Base-by-base conservation (phyloP, 2,888 invertebrate genomes). In the Colletes collaris region DNA sequence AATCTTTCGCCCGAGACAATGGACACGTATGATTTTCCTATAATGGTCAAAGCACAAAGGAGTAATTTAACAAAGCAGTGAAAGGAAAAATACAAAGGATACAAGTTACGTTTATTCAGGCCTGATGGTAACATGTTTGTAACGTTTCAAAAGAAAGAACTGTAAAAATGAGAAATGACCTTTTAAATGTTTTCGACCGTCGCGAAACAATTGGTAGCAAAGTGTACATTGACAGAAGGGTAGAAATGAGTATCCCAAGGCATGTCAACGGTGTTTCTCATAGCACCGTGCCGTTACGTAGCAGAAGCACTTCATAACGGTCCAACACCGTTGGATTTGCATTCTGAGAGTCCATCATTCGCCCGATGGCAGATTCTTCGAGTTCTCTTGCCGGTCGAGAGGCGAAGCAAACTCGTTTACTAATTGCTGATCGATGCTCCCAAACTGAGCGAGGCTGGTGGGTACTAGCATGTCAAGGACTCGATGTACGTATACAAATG, bases 351-450 rank as follows among this genome's bases (percentile, higher is more conserved):
- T 60, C 62, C 75, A 55, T 75, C 74, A 37, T 60, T 19, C 56
- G 69, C 46, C 46, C 64, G 73, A 79, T 63, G 67, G 60, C 66
- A 59, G 73, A 71, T 82, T 83, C 71, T 68, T 76, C 60, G 77
- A 77, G 81, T 77, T 79, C 78, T 46, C 64, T 62, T 6, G 58
- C 59, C 16, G 56, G 44, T 72, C 77, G 66, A 85, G 74, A 65
- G 63, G 56, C 77, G 56, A 67, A 69, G 86, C 73, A 86, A 81
- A 85, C 82, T 87, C 86, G 83, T 87, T 81, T 87, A 85, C 78
- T 86, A 88, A 89, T 85, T 88, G 87, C 86, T 85, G 86, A 91
- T 90, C 88, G 85, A 87, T 88, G 83, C 77, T 69, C 53, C 64
- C 72, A 72, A 81, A 83, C 78, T 63, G 75, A 72, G 74, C 81